Base-by-base conservation (phyloP, 2,888 invertebrate genomes). In the Hetaerina titia region DNA sequence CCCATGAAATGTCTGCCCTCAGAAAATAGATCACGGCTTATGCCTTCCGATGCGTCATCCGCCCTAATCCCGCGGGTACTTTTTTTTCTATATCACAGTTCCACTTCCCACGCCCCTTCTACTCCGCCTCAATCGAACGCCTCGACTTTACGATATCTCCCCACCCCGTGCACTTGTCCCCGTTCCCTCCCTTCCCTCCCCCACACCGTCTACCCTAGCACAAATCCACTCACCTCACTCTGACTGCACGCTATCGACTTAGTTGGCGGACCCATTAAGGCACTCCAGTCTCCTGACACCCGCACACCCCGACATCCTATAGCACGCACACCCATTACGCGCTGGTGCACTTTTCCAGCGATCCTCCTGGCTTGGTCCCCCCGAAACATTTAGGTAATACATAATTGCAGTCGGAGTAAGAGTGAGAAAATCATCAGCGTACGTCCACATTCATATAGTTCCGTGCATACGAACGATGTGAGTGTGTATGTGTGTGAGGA, bases 211-310 rank as follows among this genome's bases (percentile, higher is more conserved):
- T 31, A 31, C 11, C 19, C 31, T 5, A 60, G 60, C 17, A 60
- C 60, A 17, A 81, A 22, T 9, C 31, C 11, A 81, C 81, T 31
- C 25, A 9, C 81, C 31, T 6, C 31, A 31, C 31, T 9, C 6
- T 31, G 31, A 81, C 25, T 31, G 31, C 81, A 11, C 81, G 81
- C 31, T 81, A 81, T 81, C 81, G 81, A 81, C 81, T 81, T 81
- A 81, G 25, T 31, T 81, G 81, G 45, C 11, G 81, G 81, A 11
- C 81, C 81, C 60, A 81, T 81, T 81, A 81, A 81, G 81, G 81
- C 81, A 31, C 81, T 81, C 31, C 11, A 13, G 31, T 31, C 81
- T 31, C 81, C 69, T n/a, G n/a, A n/a, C 69, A n/a, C 19, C 19
- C 22, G 69, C 31, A 25, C 25, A 15, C 81, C 13, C 81, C 1